Evolutionary conservation across 2,113 vertebrate species (phyloP), one percentile per base, ranked within the genome.

Genomic region (Bambusicola thoracicus): DNA sequence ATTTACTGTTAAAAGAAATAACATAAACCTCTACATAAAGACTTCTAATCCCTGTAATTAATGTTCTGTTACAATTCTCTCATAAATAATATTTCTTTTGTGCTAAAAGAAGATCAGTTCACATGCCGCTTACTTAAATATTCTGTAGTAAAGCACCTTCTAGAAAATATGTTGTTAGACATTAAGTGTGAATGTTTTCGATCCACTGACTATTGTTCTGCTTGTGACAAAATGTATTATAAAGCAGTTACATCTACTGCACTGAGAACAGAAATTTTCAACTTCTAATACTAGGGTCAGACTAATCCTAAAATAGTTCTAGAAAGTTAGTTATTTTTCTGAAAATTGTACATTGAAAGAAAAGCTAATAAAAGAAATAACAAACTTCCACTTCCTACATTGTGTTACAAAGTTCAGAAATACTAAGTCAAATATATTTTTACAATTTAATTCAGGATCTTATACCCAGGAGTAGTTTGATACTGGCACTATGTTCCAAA

Each of bases 1-100:
- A 91, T 85, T 24, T n/a, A 32, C 70, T 63, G 20, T 73, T 82
- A 34, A 84, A 93, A 88, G 80, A 92, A 94, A 76, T 87, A 96
- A 68, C 11, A 38, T 3, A 77, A 86, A 7, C 13, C 13, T 63
- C 55, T 90, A 24, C 16, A 61, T 58, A 85, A 81, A 76, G n/a
- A 3, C 16, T 58, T 73, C 30, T 89, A 88, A 92, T 87, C 36
- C 53, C 16, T 79, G 11, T 77, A 94, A 89, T 79, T 89, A 55
- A 63, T 7, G 8, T 25, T 90, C 82, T 91, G 29, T 73, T 77
- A 70, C 17, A 16, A 41, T 85, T 88, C 49, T 38, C 4, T 53
- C 21, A 76, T 36, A 78, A 81, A 65, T 81, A 36, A 12, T 67
- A 36, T 38, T 81, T 3, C 1, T 19, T 24, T 49, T 65, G 46